Conservation (phyloP, 2,113 vertebrate genomes). For the Aptenodytes patagonicus region DNA sequence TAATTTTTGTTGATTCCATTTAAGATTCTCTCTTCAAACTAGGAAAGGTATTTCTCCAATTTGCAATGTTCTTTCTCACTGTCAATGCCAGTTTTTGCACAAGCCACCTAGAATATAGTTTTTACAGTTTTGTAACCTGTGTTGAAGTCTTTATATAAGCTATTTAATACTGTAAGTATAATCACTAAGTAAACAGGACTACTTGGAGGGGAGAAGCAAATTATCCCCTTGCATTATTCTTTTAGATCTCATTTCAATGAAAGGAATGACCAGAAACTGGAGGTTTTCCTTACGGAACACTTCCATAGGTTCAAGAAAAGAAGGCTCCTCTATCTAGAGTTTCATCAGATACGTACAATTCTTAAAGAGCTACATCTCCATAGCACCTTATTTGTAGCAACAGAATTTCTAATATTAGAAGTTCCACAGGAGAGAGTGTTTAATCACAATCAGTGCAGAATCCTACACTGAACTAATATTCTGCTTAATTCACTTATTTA, state of each 20-base stretch:
- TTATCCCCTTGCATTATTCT: neutral
- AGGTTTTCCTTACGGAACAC: neutral
- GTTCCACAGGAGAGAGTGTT: neutral
- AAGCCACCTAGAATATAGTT: neutral
- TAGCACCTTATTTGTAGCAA: neutral
- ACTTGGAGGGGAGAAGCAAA: neutral
- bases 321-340: neutral
- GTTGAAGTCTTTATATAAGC: neutral
- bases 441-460: neutral
- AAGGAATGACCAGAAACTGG: neutral
- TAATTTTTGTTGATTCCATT: neutral
- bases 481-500: neutral
- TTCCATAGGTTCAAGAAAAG: neutral
- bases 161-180: neutral
- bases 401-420: neutral
- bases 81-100: neutral
- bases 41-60: neutral
- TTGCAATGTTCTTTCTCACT: neutral
- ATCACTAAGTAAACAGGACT: neutral
- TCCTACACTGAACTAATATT: neutral
- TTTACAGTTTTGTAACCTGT: neutral
- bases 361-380: neutral
- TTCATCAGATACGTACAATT: neutral
- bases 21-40: neutral
- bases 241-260: neutral